phyloP scores from a whole-genome alignment of 2,113 vertebrate species.

The Notothenia coriiceps region DNA sequence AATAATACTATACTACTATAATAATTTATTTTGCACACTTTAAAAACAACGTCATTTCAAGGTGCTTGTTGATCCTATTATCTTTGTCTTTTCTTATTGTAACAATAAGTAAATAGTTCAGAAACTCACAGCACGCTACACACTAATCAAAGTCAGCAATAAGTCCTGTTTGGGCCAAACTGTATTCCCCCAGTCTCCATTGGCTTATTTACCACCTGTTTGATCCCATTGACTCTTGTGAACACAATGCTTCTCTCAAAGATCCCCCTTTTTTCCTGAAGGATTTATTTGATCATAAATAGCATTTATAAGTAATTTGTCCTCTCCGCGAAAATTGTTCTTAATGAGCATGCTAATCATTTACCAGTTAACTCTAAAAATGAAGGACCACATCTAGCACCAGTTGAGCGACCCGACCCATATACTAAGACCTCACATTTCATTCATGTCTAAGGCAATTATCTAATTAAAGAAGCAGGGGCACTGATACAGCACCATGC shows the following conservation, averaged over 20 bases:
- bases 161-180: constrained; percentile 25
- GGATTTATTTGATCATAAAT: constrained; percentile 29
- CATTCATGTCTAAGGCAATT: constrained; percentile 14
- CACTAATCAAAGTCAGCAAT: constrained; percentile 40
- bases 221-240: constrained; percentile 10
- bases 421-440: constrained; percentile 26
- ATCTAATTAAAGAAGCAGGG: constrained; percentile 2
- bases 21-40: too few relatives aligned
- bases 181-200: constrained; percentile 4
- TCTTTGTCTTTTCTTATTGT: constrained; percentile 29
- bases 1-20: too few relatives aligned
- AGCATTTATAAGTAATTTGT: constrained; percentile 17
- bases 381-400: constrained; percentile 16
- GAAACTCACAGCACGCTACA: constrained; percentile 21
- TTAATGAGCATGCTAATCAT: constrained; percentile 24
- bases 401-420: constrained; percentile 15
- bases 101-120: constrained; percentile 30
- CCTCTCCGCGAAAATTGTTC: constrained; percentile 11
- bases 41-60: too few relatives aligned
- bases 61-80: background rate
- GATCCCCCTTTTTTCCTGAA: constrained; percentile 9
- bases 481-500: background rate
- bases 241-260: constrained; percentile 9
- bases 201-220: constrained; percentile 35
- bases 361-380: constrained; percentile 25